Percentiles rank a stretch among this genome's conserved stretches.
Evolutionary conservation across 2,113 vertebrate species (phyloP).

Genomic region (Rhynchomys soricoides): DNA sequence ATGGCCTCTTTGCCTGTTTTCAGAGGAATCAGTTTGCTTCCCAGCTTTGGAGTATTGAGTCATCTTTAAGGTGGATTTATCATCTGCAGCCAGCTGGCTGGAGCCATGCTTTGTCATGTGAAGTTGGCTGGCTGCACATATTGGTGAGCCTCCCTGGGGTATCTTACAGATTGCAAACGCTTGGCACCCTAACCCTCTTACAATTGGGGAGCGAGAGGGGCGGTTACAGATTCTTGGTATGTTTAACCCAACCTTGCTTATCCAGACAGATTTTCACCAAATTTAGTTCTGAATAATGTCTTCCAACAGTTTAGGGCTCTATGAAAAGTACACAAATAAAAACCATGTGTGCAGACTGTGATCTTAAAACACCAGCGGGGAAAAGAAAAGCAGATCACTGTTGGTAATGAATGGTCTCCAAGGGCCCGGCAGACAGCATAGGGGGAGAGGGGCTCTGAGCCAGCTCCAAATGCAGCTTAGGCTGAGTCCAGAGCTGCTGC

Average conservation of each 20-base stretch:
- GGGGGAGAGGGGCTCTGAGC: neutral
- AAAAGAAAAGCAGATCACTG: neutral
- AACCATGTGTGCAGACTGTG: constrained; percentile 16
- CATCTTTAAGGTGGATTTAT: neutral
- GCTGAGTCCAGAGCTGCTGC: neutral
- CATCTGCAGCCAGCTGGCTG: constrained; percentile 25
- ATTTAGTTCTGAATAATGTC: constrained; percentile 66
- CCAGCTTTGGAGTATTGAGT: neutral
- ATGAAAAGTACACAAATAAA: constrained; percentile 66
- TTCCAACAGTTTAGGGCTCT: constrained; percentile 49
- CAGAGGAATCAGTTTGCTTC: neutral
- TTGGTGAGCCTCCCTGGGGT: neutral
- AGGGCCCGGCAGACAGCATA: neutral
- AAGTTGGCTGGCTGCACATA: neutral
- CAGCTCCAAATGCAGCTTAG: neutral
- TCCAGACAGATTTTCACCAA: constrained; percentile 46
- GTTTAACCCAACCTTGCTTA: constrained; percentile 64
- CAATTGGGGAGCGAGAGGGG: neutral
- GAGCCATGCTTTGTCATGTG: neutral
- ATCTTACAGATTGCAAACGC: constrained; percentile 56
- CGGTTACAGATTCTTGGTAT: constrained; percentile 9
- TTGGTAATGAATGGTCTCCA: neutral
- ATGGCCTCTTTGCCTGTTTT: neutral
- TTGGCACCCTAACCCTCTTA: constrained; percentile 1
- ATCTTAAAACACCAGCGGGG: neutral